Percentiles rank a stretch among this genome's conserved stretches.
These are phyloP conservation scores for Melanocharis versteri DNA, from an alignment of 2,113 vertebrate genomes.

Conservation along the genomic window DNA sequence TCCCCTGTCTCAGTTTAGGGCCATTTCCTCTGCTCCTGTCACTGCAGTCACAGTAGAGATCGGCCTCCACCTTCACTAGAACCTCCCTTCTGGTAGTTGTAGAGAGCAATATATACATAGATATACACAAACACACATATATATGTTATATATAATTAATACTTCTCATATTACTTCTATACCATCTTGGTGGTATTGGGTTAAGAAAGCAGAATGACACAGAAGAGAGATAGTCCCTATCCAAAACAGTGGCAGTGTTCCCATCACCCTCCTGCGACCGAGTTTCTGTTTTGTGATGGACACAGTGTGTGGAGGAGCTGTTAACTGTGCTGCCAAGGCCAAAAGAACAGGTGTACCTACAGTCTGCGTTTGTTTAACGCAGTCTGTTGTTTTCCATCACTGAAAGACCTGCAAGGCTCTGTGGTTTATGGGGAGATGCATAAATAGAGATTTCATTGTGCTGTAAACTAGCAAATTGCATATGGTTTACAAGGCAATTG, in stretches of 20 bases:
- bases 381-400: neutral
- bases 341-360: neutral
- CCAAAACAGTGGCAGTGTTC: neutral
- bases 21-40: neutral
- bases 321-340: neutral
- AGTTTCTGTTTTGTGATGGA: neutral
- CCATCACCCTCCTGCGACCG: accelerated
- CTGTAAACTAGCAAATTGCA: neutral
- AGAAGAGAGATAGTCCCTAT: accelerated
- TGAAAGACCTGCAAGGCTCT: neutral
- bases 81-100: neutral
- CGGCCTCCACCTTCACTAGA: neutral
- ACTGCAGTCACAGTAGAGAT: neutral
- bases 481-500: neutral
- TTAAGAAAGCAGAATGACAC: neutral
- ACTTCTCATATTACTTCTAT: neutral
- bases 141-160: neutral
- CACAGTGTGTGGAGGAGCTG: neutral
- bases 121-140: no score
- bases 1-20: neutral
- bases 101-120: neutral
- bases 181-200: no score
- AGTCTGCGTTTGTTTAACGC: neutral
- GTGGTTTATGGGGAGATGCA: neutral
- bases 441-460: neutral